Evolutionary conservation across 2,888 invertebrate species (phyloP), one percentile per base, ranked within the genome.

Genomic region (Idaea dimidiata): DNA sequence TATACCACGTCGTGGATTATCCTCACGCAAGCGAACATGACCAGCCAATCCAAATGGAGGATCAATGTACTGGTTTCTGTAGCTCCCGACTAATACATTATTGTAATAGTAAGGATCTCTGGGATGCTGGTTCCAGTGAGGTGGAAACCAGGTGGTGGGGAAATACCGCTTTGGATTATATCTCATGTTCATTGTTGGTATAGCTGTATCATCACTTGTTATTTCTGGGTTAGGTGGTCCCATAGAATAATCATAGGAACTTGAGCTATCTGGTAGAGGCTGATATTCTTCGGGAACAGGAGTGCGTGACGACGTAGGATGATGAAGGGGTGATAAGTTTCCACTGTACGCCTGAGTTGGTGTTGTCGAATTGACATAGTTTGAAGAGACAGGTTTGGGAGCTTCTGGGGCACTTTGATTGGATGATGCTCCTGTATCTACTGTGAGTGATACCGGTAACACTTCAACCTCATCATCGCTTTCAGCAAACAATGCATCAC

Each of bases 401-500:
- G 72, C 53, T 60, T 75, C 73, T 54, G 80, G 80, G 33, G 72
- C 54, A 60, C 74, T 73, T 54, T 80, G 80, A 69, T 76, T 82
- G 57, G 73, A 70, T 57, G 74, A 71, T 54, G 75, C 65, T n/a
- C 81, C 66, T 54, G 72, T 72, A 57, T 86, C 85, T 62, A 78
- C 68, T 17, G 80, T 73, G n/a, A 65, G 67, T 43, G 61, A 54
- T 58, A 81, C 65, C 6, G 88, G 88, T 54, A 91, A 72, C 14
- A 92, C 87, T 75, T 90, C 93, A 67, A 94, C 91, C 72, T 95
- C 94, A 72, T 94, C 94, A 80, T 94, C 95, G 83, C 94, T 94
- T 73, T 94, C 94, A 62, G 94, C 94, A 85, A 95, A 95, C 64
- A 95, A 84, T 69, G 94, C 93, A 68, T 94, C 94, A 83, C 93